Percentiles rank a stretch among this genome's conserved stretches.
These are phyloP conservation scores for Astur gentilis DNA, from an alignment of 2,113 vertebrate genomes.

Conservation along the genomic window DNA sequence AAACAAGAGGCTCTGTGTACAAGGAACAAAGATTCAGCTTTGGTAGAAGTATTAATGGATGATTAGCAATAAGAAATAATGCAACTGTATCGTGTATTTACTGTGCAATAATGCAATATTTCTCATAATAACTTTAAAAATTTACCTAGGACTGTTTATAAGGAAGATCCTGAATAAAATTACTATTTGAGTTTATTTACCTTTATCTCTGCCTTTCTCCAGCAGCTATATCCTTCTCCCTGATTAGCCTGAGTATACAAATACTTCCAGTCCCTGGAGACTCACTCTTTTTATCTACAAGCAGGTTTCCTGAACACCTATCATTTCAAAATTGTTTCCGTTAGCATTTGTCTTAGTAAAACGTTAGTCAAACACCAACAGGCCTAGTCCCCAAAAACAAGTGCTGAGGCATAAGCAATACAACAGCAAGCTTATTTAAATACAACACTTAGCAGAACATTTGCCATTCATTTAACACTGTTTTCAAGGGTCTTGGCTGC, in stretches of 20 bases:
- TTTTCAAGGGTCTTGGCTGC: background rate
- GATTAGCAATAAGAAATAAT: background rate
- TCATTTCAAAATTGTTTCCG: background rate
- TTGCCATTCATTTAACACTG: fast-evolving
- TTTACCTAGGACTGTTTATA: background rate
- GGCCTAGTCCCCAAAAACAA: background rate
- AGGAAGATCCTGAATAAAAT: background rate
- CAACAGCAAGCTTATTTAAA: background rate
- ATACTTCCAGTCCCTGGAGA: background rate
- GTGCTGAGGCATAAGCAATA: background rate
- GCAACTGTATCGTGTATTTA: background rate
- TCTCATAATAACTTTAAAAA: background rate
- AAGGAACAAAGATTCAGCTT: background rate
- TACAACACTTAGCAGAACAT: background rate
- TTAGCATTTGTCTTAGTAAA: background rate
- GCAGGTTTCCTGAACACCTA: background rate
- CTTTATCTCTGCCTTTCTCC: background rate
- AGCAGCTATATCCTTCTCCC: background rate
- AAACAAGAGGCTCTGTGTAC: background rate
- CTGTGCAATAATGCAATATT: background rate
- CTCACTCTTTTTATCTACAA: background rate
- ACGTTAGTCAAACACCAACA: background rate
- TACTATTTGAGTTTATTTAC: background rate
- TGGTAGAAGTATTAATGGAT: background rate
- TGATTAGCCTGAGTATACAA: background rate